Base-by-base conservation (phyloP, 2,888 invertebrate species). In the Esperia sulphurella region DNA sequence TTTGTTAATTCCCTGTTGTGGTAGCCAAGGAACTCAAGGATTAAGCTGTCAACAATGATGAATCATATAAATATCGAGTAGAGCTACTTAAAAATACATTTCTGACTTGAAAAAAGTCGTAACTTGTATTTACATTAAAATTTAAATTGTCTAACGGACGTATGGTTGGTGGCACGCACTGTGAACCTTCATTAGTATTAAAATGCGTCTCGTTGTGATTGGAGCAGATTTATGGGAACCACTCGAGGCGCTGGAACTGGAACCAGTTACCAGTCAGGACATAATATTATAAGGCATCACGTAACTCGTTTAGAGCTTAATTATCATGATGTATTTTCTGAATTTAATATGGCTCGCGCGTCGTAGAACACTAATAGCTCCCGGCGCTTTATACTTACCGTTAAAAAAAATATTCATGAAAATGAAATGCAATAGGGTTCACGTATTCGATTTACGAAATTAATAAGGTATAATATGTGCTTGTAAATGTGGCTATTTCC, bases 401-500 rank as follows among this genome's bases (percentile, higher is more conserved):
- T 39, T 39, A 39, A 39, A 14, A 39, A 39, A 39, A 39, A 13
- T 39, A 4, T 33, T 33, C 21, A 21, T 33, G 12, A 8, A 55
- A 61, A 59, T 54, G 54, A 58, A 61, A 55, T 43, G 53, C 57
- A 55, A 63, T 61, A 60, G 53, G 55, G 52, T 53, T 56, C 61
- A 63, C 57, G 63, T 68, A 71, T 69, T 68, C 64, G 61, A 68
- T 75, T 69, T 72, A 66, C 61, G 64, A 78, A 80, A 78, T 75
- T 65, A 75, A 75, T 72, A 41, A 45, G 37, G 45, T 49, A 45
- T 76, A 75, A 73, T 64, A 67, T 70, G 62, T 59, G 72, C 68
- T 71, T 71, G 77, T 79, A 77, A 83, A 78, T 71, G 74, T 74
- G 71, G 76, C 68, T 74, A 77, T 81, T 83, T 83, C 79, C 82